A percentile compares a stretch with the other conserved stretches of the same genome.
Conservation (phyloP, 2,113 vertebrate genomes). For the Porphyrio hochstetteri region DNA sequence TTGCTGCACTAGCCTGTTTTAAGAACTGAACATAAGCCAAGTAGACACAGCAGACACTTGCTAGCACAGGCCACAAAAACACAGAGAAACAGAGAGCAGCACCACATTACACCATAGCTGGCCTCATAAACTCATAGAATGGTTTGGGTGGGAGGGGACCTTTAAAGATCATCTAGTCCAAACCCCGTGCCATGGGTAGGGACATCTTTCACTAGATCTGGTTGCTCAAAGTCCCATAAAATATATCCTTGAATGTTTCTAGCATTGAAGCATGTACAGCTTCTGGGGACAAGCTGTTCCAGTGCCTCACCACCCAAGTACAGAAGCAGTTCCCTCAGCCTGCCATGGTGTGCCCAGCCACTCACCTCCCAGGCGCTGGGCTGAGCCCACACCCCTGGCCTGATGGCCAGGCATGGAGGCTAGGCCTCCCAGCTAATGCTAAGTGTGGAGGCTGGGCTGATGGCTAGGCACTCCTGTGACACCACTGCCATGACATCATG, state of each 20-base stretch:
- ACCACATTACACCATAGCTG: not conserved
- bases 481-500: fast-evolving
- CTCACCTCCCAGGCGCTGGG: not conserved
- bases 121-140: not conserved
- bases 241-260: not conserved
- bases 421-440: not conserved
- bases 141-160: not conserved
- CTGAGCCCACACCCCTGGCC: not conserved
- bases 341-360: fast-evolving
- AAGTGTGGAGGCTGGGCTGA: fast-evolving
- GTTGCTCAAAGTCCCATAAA: not conserved
- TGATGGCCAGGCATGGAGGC: not conserved
- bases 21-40: not conserved
- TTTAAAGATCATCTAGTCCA: not conserved
- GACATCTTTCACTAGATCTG: not conserved
- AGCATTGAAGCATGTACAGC: not conserved
- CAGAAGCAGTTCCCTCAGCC: not conserved
- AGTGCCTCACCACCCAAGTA: not conserved
- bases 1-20: not conserved
- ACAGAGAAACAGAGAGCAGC: not conserved
- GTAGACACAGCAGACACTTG: not conserved
- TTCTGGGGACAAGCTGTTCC: not conserved
- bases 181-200: not conserved
- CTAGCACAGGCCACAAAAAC: not conserved
- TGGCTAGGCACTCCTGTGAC: fast-evolving